Percentiles rank a stretch among this genome's conserved stretches.
These are phyloP conservation scores for Zele albiditarsus DNA, from an alignment of 2,888 invertebrate genomes.

Conservation along the genomic window DNA sequence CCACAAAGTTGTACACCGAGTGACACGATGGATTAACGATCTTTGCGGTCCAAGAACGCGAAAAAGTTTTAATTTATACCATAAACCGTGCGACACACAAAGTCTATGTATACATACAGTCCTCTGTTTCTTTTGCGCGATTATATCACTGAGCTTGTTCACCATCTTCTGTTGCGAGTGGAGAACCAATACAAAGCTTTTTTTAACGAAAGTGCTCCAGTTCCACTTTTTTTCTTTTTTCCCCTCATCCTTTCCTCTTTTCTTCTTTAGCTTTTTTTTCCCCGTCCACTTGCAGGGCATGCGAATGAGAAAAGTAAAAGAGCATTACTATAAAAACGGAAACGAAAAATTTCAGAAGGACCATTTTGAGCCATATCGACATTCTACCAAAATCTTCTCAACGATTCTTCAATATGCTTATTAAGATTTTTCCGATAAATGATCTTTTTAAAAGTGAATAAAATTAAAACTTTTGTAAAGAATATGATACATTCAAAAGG, in stretches of 20 bases:
- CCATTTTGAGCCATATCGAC: not conserved
- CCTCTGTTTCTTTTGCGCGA: slow-evolving; percentile 31
- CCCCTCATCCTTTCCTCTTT: slow-evolving; percentile 41
- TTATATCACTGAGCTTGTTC: slow-evolving; percentile 45
- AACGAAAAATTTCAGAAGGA: not conserved
- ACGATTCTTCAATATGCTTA: slow-evolving; percentile 32
- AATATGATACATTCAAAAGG: not conserved
- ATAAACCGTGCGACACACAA: slow-evolving; percentile 45
- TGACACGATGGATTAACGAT: slow-evolving; percentile 65
- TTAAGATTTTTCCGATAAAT: not conserved
- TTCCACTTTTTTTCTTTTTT: slow-evolving; percentile 29
- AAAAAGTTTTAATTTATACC: slow-evolving; percentile 63
- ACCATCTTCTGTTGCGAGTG: slow-evolving; percentile 10
- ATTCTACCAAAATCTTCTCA: slow-evolving; percentile 26
- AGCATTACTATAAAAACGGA: slow-evolving; percentile 21
- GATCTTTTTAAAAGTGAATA: too few relatives aligned
- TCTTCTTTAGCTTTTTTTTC: slow-evolving; percentile 45
- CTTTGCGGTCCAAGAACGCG: slow-evolving; percentile 51
- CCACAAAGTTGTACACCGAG: slow-evolving; percentile 32
- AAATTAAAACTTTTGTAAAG: not conserved
- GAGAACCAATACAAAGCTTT: slow-evolving; percentile 47
- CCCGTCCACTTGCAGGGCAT: slow-evolving; percentile 20
- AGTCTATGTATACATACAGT: slow-evolving; percentile 32
- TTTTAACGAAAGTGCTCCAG: slow-evolving; percentile 50
- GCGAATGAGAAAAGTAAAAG: slow-evolving; percentile 26